Evolutionary conservation across 2,888 invertebrate species (phyloP).

Genomic region (Venusia cambrica): DNA sequence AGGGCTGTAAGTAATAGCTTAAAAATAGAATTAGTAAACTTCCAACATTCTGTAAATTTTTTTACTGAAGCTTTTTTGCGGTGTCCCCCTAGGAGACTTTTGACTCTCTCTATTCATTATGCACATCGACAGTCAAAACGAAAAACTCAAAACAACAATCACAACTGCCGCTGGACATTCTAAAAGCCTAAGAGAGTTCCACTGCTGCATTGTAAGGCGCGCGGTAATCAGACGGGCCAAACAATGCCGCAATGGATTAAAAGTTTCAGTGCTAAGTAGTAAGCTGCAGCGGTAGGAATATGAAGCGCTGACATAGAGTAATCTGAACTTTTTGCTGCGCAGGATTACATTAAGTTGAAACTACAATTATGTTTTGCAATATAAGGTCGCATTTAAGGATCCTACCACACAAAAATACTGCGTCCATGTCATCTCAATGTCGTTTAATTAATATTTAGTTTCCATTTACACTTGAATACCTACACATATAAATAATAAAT

Average conservation of each 20-base stretch:
- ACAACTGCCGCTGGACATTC: slow-evolving; percentile 11
- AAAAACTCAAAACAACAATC: slow-evolving; percentile 8
- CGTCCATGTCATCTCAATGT: too few species aligned
- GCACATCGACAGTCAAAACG: slow-evolving; percentile 2
- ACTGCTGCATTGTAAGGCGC: slow-evolving; percentile 26
- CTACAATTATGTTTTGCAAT: slow-evolving; percentile 1
- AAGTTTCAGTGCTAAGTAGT: slow-evolving; percentile 49
- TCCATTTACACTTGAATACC: too few species aligned
- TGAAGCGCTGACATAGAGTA: slow-evolving; percentile 16
- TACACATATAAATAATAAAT: too few species aligned
- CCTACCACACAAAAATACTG: too few species aligned
- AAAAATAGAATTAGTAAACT: too few species aligned
- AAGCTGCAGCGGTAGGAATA: slow-evolving; percentile 24
- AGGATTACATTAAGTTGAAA: slow-evolving; percentile 4
- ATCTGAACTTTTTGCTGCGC: slow-evolving; percentile 17
- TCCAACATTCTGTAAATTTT: too few species aligned
- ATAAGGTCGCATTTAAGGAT: too few species aligned
- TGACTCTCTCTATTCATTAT: neutral
- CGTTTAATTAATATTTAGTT: too few species aligned
- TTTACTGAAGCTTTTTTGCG: too few species aligned
- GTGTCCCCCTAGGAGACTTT: slow-evolving; percentile 4
- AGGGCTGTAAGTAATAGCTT: too few species aligned
- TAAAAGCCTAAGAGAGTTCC: slow-evolving; percentile 18
- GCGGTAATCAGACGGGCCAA: slow-evolving; percentile 59
- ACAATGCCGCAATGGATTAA: slow-evolving; percentile 69